Conservation (phyloP, 2,113 vertebrate genomes). For the Lepidothrix coronata region DNA sequence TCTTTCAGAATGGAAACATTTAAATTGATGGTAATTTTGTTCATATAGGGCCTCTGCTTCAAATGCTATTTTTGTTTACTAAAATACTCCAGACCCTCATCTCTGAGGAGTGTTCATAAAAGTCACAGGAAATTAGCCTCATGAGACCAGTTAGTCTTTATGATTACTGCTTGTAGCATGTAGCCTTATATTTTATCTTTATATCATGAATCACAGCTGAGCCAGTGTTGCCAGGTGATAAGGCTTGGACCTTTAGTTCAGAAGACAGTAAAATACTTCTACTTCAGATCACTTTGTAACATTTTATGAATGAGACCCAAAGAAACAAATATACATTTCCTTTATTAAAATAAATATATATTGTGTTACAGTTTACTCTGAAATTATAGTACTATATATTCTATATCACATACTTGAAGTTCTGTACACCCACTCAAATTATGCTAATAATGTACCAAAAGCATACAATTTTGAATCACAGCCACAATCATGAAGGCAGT, state of each 20-base stretch:
- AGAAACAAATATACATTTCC: neutral
- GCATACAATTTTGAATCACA: neutral
- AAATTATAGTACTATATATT: neutral
- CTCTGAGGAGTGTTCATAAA: neutral
- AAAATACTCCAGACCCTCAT: neutral
- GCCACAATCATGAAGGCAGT: neutral
- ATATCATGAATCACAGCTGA: neutral
- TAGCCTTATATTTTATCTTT: slow-evolving; percentile 11
- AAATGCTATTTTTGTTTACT: neutral
- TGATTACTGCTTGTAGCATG: slow-evolving; percentile 7
- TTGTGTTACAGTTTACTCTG: neutral
- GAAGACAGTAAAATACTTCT: neutral
- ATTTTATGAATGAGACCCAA: neutral
- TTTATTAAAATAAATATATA: neutral
- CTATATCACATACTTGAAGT: neutral
- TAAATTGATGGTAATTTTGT: neutral
- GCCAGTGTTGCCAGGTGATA: neutral
- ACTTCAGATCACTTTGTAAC: neutral
- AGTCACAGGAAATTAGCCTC: slow-evolving; percentile 29
- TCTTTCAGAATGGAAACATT: neutral
- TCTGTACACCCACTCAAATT: neutral
- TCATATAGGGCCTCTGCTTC: neutral
- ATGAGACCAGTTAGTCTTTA: slow-evolving; percentile 18
- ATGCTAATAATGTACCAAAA: neutral
- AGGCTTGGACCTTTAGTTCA: slow-evolving; percentile 16